Evolutionary conservation across 2,888 invertebrate species (phyloP).

Genomic region (Orchesellides sinensis): DNA sequence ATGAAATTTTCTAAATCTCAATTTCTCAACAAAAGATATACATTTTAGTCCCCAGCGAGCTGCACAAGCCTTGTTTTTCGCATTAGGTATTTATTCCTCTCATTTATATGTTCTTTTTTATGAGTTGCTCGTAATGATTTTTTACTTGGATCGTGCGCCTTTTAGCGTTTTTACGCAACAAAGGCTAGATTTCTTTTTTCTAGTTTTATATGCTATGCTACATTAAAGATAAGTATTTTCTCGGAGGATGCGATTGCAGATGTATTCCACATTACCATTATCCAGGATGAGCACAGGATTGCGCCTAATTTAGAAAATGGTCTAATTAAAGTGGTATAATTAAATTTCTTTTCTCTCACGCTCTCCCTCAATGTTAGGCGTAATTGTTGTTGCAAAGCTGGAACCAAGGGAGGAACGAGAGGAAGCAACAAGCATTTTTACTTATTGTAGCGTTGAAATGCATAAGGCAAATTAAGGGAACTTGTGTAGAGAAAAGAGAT

Average conservation of each 20-base stretch:
- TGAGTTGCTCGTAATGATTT: not conserved
- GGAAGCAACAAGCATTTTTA: conserved; percentile 36
- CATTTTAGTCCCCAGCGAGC: too few relatives aligned
- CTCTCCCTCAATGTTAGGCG: not conserved
- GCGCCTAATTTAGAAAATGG: conserved; percentile 52
- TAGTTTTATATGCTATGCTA: too few relatives aligned
- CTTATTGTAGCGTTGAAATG: not conserved
- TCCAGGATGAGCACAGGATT: conserved; percentile 32
- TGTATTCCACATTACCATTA: conserved; percentile 31
- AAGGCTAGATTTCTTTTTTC: not conserved
- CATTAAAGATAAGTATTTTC: too few relatives aligned
- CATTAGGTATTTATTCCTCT: not conserved
- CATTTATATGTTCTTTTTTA: not conserved
- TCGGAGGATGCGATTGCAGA: not conserved
- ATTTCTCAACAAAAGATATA: too few relatives aligned
- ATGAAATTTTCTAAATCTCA: too few relatives aligned
- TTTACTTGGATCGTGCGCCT: not conserved
- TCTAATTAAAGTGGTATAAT: conserved; percentile 61
- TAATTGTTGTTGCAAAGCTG: conserved; percentile 10
- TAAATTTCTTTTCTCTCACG: conserved; percentile 49
- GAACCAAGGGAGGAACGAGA: not conserved
- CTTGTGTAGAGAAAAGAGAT: too few relatives aligned
- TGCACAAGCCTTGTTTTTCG: too few relatives aligned
- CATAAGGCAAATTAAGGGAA: too few relatives aligned
- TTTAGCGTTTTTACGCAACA: too few relatives aligned